Evolutionary conservation across 2,797 vertebrate species (phyloP), one percentile per base, ranked within the genome.

Genomic region (Ceyx erithaca): DNA sequence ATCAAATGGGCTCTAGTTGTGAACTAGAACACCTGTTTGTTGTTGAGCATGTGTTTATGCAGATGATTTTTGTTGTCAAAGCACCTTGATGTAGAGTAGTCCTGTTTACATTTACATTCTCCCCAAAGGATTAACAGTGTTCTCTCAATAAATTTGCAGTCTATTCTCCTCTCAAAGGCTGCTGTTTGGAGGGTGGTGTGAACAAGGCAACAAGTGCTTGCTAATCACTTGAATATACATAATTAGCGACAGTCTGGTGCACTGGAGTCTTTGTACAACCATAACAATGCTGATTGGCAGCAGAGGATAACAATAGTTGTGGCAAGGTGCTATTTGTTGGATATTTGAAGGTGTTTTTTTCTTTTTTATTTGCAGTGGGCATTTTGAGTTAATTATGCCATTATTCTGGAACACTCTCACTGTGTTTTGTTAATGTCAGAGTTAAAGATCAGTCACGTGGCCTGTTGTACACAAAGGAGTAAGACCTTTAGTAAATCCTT

Each of bases 1-100:
- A 95, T 97, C 97, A 98, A 96, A 98, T 96, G 97, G 97, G 97
- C 94, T 91, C 96, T 96, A 98, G 97, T 98, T 98, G 98, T 98
- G 98, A 99, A 98, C 98, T 82, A 96, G 98, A 98, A 98, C 98
- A 99, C 98, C 98, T 98, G 98, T 98, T 98, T 98, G 98, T 98
- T 98, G 98, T 98, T 98, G 97, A 98, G 97, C 97, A 97, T 98
- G 97, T 98, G 97, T 98, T 98, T 98, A 98, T 98, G 97, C 98
- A 98, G 98, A 98, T 98, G 98, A 98, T 98, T 98, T 98, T 97
- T 98, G 98, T 98, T 98, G 98, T 98, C 98, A 98, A 98, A 98
- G 98, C 98, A 98, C 97, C 97, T 98, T 98, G 97, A 98, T 98
- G 97, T 97, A 94, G 97, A 98, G 97, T 97, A 97, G 96, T 96